phyloP scores from a whole-genome alignment of 2,113 vertebrate species.

The Eretmochelys imbricata region DNA sequence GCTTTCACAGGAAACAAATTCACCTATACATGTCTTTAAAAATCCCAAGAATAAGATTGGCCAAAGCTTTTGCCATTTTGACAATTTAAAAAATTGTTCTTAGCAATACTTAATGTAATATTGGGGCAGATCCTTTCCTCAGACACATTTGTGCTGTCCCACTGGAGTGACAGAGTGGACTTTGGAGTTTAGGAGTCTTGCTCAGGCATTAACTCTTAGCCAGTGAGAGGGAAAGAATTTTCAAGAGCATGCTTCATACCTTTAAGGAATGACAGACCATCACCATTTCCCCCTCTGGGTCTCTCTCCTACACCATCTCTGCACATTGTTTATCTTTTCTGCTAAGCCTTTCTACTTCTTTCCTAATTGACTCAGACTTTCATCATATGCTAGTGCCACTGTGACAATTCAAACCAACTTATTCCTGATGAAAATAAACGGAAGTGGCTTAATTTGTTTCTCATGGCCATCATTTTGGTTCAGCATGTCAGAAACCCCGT shows the following conservation, averaged over 20 bases:
- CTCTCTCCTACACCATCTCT: not conserved
- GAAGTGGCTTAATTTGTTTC: constrained; percentile 27
- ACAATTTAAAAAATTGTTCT: not conserved
- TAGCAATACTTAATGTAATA: not conserved
- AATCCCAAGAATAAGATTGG: not conserved
- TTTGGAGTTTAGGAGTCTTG: not conserved
- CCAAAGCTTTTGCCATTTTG: not conserved
- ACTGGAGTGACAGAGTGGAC: not conserved
- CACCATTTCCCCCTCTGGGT: not conserved
- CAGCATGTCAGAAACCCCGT: constrained; percentile 12
- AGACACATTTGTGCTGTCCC: not conserved
- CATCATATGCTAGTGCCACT: not conserved
- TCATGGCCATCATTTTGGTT: constrained; percentile 28
- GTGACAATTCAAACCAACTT: constrained; percentile 41
- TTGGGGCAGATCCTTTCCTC: not conserved
- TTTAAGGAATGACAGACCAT: not conserved
- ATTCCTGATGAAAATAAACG: constrained; percentile 50
- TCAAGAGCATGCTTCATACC: not conserved
- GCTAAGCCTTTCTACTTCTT: not conserved
- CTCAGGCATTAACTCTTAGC: not conserved
- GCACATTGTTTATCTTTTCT: not conserved
- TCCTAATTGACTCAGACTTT: constrained; percentile 35
- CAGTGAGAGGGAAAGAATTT: not conserved
- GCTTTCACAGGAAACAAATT: not conserved
- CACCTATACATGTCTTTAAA: not conserved